Evolutionary conservation across 2,888 invertebrate species (phyloP), one percentile per base, ranked within the genome.

Genomic region (Ennomos fuscantarius): DNA sequence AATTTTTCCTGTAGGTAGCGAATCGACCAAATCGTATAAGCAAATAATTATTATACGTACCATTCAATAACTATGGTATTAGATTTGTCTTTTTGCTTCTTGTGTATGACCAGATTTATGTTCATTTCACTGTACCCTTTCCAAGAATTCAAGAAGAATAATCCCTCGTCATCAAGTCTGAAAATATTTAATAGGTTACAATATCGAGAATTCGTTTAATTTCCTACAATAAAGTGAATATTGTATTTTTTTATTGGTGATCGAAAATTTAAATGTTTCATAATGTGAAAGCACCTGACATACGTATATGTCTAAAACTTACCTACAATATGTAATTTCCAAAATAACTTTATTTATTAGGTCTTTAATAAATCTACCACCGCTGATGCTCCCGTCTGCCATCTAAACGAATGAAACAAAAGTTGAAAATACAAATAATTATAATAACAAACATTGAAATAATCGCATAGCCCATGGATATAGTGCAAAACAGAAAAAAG

Each of bases 101-200:
- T 55, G 31, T 52, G 35, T 8, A 68, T 42, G 2, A 34, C 9
- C 6, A 62, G 42, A 32, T 45, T 42, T 9, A 42, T 24, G 24
- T 41, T 32, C 1, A 43, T 13, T 8, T 54, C 48, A 8, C 50
- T 12, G 6, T 6, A 32, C 0, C 52, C 54, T 8, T 47, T 55
- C 8, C 49, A 60, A 9, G 49, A 50, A 11, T 63, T 33, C 8
- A 59, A 33, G 10, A 69, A 67, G 46, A 65, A 70, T 41, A 68
- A 55, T 8, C 61, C 62, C 1, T 66, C 58, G 8, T 70, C 58
- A 15, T 70, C 65, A 31, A 73, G 47, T 55, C 74, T 57, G 45
- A 31, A 44, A 41, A 49, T 9, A 12, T 12, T 33, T 33, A 31
- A 1, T n/a, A n/a, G n/a, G n/a, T n/a, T n/a, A 42, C 6, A 31